phyloP scores from a whole-genome alignment of 1,140 invertebrate species.

The Marisa cornuarietis region DNA sequence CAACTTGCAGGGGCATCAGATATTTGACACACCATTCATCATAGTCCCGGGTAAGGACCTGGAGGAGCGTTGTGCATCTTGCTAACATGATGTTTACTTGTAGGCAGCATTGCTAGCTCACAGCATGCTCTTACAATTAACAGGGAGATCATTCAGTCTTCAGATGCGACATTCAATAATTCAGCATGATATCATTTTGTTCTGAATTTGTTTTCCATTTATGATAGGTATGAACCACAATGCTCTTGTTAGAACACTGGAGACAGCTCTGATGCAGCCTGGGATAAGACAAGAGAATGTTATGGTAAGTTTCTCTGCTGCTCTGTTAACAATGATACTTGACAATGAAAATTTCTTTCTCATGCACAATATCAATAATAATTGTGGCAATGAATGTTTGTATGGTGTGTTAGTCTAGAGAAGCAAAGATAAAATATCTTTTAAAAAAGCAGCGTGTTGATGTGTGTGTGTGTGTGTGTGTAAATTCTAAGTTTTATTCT shows the following conservation, averaged over 20 bases:
- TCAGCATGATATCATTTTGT: too few species aligned
- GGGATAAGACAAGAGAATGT: conserved; percentile 65
- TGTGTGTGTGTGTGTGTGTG: too few species aligned
- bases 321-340: too few species aligned
- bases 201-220: too few species aligned
- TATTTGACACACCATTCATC: conserved; percentile 67
- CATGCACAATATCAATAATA: not conserved
- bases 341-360: conserved; percentile 9
- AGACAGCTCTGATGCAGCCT: conserved; percentile 69
- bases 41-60: conserved; percentile 63
- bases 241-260: conserved; percentile 66
- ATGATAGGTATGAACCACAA: conserved; percentile 60
- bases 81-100: not conserved
- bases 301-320: conserved; percentile 47
- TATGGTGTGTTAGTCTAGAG: too few species aligned
- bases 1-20: conserved; percentile 61
- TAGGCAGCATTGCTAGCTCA: not conserved
- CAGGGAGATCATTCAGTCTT: too few species aligned
- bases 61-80: not conserved
- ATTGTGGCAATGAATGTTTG: not conserved
- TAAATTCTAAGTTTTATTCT: too few species aligned
- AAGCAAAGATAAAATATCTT: too few species aligned
- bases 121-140: not conserved
- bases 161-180: too few species aligned
- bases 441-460: too few species aligned